phyloP scores from a whole-genome alignment of 30 jellyfish, hydroid and myxozoan species.

The Aurelia coerulea region DNA sequence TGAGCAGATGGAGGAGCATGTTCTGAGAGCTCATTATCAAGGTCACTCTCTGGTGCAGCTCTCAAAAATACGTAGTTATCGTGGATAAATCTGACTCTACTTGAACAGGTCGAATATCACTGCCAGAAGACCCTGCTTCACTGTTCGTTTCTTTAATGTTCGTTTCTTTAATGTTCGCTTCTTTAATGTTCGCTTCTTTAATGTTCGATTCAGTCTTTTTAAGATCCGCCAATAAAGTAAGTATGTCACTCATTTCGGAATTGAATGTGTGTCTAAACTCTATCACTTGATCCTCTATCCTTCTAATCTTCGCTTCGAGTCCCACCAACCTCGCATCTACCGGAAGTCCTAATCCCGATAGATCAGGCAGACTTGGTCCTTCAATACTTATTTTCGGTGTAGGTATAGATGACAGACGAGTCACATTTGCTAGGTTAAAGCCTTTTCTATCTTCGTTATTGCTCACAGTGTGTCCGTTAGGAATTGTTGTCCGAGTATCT shows the following conservation, averaged over 20 bases:
- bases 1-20: too few species aligned
- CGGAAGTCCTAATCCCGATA: neutral
- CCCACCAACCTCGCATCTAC: conserved; percentile 14
- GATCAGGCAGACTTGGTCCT: neutral
- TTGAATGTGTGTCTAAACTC: conserved; percentile 27
- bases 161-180: neutral
- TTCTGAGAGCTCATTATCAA: too few species aligned
- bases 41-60: too few species aligned
- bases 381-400: neutral
- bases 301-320: conserved; percentile 38
- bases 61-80: too few species aligned
- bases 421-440: too few species aligned
- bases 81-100: too few species aligned
- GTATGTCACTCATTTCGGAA: conserved; percentile 34
- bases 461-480: conserved; percentile 18
- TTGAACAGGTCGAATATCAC: too few species aligned
- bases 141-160: conserved; percentile 13
- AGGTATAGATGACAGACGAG: neutral
- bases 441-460: neutral
- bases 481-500: neutral
- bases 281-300: conserved; percentile 32
- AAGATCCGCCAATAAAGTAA: conserved; percentile 28
- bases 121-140: too few species aligned
- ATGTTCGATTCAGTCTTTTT: neutral
- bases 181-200: conserved; percentile 4